Base-by-base conservation (phyloP, 2,888 invertebrate genomes). In the Acanthosepion lycidas region DNA sequence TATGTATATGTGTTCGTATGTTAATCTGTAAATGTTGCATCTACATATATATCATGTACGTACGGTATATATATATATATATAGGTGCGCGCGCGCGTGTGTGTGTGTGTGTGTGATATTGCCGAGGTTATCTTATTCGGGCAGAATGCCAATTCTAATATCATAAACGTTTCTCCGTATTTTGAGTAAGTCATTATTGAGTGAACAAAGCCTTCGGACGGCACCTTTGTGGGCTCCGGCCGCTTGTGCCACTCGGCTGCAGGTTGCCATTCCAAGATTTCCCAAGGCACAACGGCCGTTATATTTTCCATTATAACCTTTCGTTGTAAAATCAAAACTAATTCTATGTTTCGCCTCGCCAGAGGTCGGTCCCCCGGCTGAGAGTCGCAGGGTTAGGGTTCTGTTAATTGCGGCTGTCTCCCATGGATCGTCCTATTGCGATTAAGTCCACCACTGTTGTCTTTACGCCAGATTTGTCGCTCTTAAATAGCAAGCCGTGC, bases 131-230 rank as follows among this genome's bases (percentile, higher is more conserved):
- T 78, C 12, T 78, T 78, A 78, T 78, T 78, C 33, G 12, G 78
- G 78, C 78, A 78, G 3, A n/a, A 15, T n/a, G 78, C 78, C 78
- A 78, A 78, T 78, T 78, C 78, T 33, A 78, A 78, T 78, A 33
- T n/a, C 78, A 78, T 78, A 78, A 78, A 78, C 78, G 78, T n/a
- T 78, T 78, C 78, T 78, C 78, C n/a, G 78, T 78, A 78, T 78
- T 78, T 78, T 15, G 78, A 33, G 78, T n/a, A 33, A 78, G 78
- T 78, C 78, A 78, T 78, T 78, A 78, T 78, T 78, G 78, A 78
- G n/a, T n/a, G 78, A n/a, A 78, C 78, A 78, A 78, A 78, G 78
- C n/a, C n/a, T 3, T 78, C 78, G n/a, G n/a, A 78, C n/a, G 78
- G n/a, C 78, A n/a, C 78, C 78, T 78, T 78, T 78, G 78, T 78